Percentiles rank a stretch among this genome's conserved stretches.
Evolutionary conservation across 37 sponge, comb jelly and placozoan species (phyloP).

Genomic region (Hexactinellida sp.): DNA sequence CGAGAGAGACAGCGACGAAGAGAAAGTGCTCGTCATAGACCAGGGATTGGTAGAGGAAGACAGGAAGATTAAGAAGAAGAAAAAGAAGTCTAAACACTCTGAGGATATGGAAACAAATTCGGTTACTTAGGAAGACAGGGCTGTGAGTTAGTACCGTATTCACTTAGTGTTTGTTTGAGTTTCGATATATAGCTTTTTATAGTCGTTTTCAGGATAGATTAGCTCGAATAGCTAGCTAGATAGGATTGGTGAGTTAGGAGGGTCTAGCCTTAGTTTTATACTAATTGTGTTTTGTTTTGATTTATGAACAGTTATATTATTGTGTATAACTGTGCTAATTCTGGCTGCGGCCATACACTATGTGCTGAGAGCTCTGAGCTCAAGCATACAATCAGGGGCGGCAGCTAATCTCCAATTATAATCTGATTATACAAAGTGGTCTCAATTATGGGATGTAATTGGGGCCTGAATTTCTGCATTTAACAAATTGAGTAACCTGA

Average conservation of each 20-base stretch:
- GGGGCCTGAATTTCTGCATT: too few relatives aligned
- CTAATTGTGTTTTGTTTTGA: background rate
- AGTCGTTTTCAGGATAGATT: background rate
- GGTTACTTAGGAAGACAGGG: background rate
- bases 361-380: background rate
- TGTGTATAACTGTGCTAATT: background rate
- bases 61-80: slow-evolving; percentile 34
- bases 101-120: background rate
- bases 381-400: background rate
- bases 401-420: too few relatives aligned
- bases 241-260: background rate
- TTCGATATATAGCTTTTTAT: background rate
- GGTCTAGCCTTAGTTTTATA: background rate
- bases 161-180: background rate
- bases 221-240: background rate
- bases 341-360: background rate
- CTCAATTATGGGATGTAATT: too few relatives aligned
- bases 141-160: slow-evolving; percentile 4
- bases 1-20: background rate
- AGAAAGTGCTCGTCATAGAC: background rate
- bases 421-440: too few relatives aligned
- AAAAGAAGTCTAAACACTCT: slow-evolving; percentile 29
- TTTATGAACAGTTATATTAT: slow-evolving; percentile 6
- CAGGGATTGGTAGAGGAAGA: slow-evolving; percentile 13
- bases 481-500: too few relatives aligned